These are phyloP conservation scores for Molanna angustata DNA, from an alignment of 2,888 invertebrate genomes.

Conservation along the genomic window DNA sequence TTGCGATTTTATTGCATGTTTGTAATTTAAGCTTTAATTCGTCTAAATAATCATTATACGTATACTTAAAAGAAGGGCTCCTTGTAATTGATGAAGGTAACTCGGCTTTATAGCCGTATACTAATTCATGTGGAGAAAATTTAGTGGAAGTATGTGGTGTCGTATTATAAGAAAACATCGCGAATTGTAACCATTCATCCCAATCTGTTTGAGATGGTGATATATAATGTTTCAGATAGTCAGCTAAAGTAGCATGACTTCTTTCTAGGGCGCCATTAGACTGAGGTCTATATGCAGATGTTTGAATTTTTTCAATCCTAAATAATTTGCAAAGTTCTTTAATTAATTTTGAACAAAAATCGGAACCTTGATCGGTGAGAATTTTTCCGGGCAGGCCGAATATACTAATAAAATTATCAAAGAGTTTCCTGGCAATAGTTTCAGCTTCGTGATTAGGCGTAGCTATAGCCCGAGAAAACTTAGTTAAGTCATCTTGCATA, in stretches of 20 bases:
- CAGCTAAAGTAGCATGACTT: conserved; percentile 36
- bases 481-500: conserved; percentile 36
- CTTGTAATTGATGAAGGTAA: too few relatives aligned
- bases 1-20: too few relatives aligned
- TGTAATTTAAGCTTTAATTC: too few relatives aligned
- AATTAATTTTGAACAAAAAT: conserved; percentile 39
- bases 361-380: conserved; percentile 40
- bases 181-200: conserved; percentile 2
- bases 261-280: conserved; percentile 38
- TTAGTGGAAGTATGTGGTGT: conserved; percentile 37
- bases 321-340: conserved; percentile 37
- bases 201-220: neutral
- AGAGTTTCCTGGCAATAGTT: conserved; percentile 36
- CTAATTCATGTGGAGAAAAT: conserved; percentile 38
- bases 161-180: conserved; percentile 21
- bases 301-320: conserved; percentile 36
- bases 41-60: too few relatives aligned
- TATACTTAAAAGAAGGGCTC: too few relatives aligned
- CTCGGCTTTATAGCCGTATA: too few relatives aligned
- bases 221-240: conserved; percentile 6
- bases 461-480: conserved; percentile 35
- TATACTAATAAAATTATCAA: conserved; percentile 37
- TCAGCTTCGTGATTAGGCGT: conserved; percentile 36
- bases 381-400: conserved; percentile 40
- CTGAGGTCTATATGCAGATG: conserved; percentile 38